Percentiles rank a stretch among this genome's conserved stretches.
These are phyloP conservation scores for Mola mola DNA, from an alignment of 2,113 vertebrate species.

Conservation along the genomic window DNA sequence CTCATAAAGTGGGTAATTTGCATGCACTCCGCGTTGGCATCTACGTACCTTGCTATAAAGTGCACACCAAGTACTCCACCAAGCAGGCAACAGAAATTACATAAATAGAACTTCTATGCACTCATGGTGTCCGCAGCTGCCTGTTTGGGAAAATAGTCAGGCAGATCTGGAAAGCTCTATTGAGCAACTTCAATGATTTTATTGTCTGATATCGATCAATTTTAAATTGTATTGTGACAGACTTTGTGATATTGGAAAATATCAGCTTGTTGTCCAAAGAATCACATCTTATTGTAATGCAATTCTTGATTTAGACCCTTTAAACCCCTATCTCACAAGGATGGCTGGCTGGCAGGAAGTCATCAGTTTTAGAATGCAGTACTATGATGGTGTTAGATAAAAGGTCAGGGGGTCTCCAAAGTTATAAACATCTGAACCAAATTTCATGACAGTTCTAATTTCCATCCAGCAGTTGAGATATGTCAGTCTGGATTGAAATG, in stretches of 20 bases:
- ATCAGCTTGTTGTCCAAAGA: no score
- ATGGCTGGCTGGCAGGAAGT: not conserved
- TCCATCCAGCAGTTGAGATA: not conserved
- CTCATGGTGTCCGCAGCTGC: not conserved
- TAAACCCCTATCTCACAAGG: no score
- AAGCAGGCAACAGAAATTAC: not conserved
- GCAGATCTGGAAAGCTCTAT: not conserved
- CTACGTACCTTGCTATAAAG: not conserved
- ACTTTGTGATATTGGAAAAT: no score
- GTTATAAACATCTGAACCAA: not conserved
- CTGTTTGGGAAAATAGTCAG: not conserved
- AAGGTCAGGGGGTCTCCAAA: not conserved
- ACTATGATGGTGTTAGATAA: not conserved
- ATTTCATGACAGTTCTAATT: not conserved
- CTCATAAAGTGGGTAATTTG: no score
- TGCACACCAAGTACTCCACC: not conserved
- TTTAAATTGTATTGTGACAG: no score
- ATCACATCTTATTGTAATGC: no score
- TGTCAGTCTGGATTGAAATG: not conserved
- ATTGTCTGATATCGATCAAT: no score
- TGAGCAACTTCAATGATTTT: not conserved
- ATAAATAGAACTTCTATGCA: not conserved
- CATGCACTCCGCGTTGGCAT: not conserved
- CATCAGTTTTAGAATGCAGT: not conserved
- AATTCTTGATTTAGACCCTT: no score